These are phyloP conservation scores for Podilymbus podiceps DNA, from an alignment of 2,113 vertebrate genomes.

Conservation along the genomic window DNA sequence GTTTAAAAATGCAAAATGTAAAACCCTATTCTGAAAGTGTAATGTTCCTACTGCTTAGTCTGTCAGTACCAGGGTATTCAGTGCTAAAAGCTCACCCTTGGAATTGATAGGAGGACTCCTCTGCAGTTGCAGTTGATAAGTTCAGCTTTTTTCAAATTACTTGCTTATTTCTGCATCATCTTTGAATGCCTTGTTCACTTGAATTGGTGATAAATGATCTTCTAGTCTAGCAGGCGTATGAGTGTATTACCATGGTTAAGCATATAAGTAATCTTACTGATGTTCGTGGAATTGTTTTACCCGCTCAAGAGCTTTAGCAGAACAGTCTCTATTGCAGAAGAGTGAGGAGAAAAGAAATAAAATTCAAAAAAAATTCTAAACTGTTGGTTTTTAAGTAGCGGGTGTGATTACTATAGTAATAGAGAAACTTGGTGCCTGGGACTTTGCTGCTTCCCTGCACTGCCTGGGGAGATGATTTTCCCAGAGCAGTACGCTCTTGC, in stretches of 20 bases:
- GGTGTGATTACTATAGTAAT: rapidly evolving
- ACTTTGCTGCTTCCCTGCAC: neutral
- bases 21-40: neutral
- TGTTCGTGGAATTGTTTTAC: neutral
- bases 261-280: neutral
- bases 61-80: neutral
- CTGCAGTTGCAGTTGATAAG: neutral
- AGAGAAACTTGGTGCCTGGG: neutral
- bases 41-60: neutral
- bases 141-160: neutral
- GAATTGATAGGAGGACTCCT: neutral
- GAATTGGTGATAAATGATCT: neutral
- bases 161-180: neutral
- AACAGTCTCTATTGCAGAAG: neutral
- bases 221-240: rapidly evolving
- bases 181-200: neutral
- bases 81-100: neutral
- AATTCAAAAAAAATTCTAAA: neutral
- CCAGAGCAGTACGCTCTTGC: rapidly evolving
- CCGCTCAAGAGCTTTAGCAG: neutral
- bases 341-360: neutral
- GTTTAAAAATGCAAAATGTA: neutral
- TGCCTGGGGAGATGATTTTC: neutral
- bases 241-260: neutral
- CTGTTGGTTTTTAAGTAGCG: neutral